phyloP scores from a whole-genome alignment of 2,113 vertebrate genomes.

The Alectura lathami region DNA sequence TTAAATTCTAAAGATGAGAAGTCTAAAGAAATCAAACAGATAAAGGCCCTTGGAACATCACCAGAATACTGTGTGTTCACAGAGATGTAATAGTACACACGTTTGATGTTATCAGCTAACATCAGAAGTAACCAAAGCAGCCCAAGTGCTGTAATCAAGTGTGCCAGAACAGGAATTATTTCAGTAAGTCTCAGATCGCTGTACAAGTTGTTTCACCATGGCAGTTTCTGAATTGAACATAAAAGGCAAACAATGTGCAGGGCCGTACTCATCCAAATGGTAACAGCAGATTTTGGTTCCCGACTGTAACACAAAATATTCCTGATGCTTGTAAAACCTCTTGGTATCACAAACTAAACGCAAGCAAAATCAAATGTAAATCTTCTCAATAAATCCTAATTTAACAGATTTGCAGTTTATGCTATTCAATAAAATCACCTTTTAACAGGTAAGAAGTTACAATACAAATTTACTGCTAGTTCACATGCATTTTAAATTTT shows the following conservation, averaged over 20 bases:
- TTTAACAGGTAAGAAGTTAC: neutral
- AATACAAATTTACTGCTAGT: neutral
- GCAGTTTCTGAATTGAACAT: neutral
- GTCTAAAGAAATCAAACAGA: neutral
- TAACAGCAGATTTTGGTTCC: neutral
- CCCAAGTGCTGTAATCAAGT: neutral
- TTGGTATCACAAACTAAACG: neutral
- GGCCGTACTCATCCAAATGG: neutral
- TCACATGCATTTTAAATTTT: neutral
- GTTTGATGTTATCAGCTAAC: neutral
- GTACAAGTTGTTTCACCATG: neutral
- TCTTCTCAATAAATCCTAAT: neutral
- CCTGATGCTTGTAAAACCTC: neutral
- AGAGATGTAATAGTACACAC: neutral
- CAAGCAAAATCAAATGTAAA: neutral
- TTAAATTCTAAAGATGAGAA: neutral
- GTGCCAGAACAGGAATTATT: neutral
- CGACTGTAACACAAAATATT: neutral
- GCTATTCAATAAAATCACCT: neutral
- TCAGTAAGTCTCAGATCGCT: neutral
- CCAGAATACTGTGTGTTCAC: neutral
- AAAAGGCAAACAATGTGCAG: neutral
- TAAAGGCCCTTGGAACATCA: neutral
- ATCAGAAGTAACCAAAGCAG: neutral
- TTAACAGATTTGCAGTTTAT: neutral